Evolutionary conservation across 2,888 invertebrate species (phyloP).

Genomic region (Asteroscopus sphinx): DNA sequence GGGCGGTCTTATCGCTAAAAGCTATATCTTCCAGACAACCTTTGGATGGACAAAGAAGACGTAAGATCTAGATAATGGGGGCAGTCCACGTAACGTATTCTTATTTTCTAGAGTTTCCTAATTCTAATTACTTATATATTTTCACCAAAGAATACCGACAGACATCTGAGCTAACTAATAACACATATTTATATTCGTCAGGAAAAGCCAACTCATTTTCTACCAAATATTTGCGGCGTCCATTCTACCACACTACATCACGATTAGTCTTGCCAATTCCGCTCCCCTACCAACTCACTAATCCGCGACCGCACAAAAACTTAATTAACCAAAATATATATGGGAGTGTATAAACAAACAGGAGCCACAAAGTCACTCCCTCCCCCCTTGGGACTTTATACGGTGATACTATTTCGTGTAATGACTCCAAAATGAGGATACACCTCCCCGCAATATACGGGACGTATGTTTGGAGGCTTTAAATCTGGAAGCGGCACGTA

Average conservation of each 20-base stretch:
- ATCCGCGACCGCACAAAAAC: conserved; percentile 86
- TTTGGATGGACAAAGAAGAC: too few relatives aligned
- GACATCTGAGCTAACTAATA: not conserved
- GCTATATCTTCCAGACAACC: too few relatives aligned
- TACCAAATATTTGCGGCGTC: conserved; percentile 24
- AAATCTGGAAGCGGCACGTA: conserved; percentile 61
- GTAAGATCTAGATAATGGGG: too few relatives aligned
- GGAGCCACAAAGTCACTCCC: conserved; percentile 81
- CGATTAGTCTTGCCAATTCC: conserved; percentile 72
- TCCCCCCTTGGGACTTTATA: conserved; percentile 82
- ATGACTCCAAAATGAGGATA: conserved; percentile 89
- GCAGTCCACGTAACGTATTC: too few relatives aligned
- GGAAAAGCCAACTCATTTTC: conserved; percentile 28
- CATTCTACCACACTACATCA: conserved; percentile 65
- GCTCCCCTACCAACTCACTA: conserved; percentile 70
- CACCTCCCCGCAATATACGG: conserved; percentile 79
- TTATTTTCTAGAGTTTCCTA: too few relatives aligned
- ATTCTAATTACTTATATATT: too few relatives aligned
- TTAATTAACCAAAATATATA: conserved; percentile 88
- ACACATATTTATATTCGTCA: conserved; percentile 15
- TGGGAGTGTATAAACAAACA: conserved; percentile 86
- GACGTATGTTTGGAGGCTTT: conserved; percentile 59
- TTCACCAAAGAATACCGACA: too few relatives aligned
- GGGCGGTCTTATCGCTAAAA: too few relatives aligned
- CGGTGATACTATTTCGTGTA: conserved; percentile 89